Conservation (phyloP, 2,888 invertebrate genomes). For the Andrena dorsata region DNA sequence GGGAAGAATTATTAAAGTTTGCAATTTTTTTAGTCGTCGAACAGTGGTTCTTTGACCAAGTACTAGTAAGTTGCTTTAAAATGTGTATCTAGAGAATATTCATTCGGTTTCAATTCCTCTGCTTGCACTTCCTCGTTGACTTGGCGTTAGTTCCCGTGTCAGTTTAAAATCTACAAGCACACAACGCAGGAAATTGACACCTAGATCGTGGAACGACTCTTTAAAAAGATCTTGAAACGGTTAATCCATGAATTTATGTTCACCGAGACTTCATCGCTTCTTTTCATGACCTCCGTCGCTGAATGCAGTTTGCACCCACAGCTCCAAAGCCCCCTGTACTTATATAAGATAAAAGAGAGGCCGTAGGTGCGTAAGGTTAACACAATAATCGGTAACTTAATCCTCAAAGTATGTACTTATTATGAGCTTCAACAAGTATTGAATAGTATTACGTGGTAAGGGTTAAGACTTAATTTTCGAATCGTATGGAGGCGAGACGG, state of each 20-base stretch:
- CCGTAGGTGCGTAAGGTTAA: conserved; percentile 71
- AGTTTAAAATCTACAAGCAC: no score
- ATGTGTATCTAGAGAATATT: no score
- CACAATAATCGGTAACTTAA: conserved; percentile 78
- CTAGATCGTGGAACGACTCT: no score
- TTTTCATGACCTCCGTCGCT: neutral
- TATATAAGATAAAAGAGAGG: conserved; percentile 39
- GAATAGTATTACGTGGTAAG: conserved; percentile 81
- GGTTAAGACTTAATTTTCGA: conserved; percentile 56
- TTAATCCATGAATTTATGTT: no score
- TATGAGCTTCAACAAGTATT: conserved; percentile 84
- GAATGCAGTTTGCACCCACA: neutral
- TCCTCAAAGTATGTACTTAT: conserved; percentile 83
- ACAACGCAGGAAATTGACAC: no score
- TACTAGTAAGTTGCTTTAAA: no score
- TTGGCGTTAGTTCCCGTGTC: no score
- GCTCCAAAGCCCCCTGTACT: conserved; percentile 4
- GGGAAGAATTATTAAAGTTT: neutral
- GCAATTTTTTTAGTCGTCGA: neutral
- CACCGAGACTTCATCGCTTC: neutral
- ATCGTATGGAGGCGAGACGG: conserved; percentile 14
- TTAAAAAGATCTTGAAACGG: no score
- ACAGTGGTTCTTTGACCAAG: no score
- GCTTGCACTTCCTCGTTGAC: no score
- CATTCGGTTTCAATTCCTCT: no score